Base-by-base conservation (phyloP, 2,888 invertebrate genomes). In the Caenorhabditis uteleia region DNA sequence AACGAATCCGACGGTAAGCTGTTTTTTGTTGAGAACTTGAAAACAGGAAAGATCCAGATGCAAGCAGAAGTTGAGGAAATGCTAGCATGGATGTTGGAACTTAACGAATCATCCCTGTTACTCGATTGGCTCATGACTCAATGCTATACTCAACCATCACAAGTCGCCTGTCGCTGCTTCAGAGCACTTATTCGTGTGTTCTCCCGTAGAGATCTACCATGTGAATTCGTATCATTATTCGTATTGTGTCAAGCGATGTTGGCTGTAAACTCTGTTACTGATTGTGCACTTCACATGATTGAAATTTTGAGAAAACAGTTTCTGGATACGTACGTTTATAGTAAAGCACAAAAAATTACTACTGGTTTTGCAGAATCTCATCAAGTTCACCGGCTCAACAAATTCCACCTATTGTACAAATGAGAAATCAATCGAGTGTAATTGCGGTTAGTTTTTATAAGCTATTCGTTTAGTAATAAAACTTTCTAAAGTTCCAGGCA, bases 41-140 rank as follows among this genome's bases (percentile, higher is more conserved):
- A n/a, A n/a, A n/a, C n/a, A n/a, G n/a, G n/a, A n/a, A n/a, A n/a
- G n/a, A n/a, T n/a, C n/a, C 82, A 94, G 93, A 90, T 94, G 74
- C 92, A 92, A 85, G 89, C 90, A 74, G 86, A 97, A 78, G 94
- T 91, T 0, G 90, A 93, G 40, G 94, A 95, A 85, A 95, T 95
- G 0, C 91, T 95, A 25, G 91, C 95, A 2, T 87, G 95, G 42
- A 86, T 98, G 42, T 86, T 98, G 70, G 95, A 98, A 85, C 92
- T 92, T 81, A 99, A 95, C 86, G 91, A 93, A 84, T 90, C 91
- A 73, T 91, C 92, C 0, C 89, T 91, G 5, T 86, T 98, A 48
- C 86, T 98, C 40, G 98, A 98, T 85, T 98, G 97, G 97, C 91
- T 94, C 1, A 93, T 98, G 45, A 94, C 95, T 86, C 89, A 93